Percentiles rank a stretch among this genome's conserved stretches.
Conservation (phyloP, 2,113 vertebrate species). For the Myodes glareolus region DNA sequence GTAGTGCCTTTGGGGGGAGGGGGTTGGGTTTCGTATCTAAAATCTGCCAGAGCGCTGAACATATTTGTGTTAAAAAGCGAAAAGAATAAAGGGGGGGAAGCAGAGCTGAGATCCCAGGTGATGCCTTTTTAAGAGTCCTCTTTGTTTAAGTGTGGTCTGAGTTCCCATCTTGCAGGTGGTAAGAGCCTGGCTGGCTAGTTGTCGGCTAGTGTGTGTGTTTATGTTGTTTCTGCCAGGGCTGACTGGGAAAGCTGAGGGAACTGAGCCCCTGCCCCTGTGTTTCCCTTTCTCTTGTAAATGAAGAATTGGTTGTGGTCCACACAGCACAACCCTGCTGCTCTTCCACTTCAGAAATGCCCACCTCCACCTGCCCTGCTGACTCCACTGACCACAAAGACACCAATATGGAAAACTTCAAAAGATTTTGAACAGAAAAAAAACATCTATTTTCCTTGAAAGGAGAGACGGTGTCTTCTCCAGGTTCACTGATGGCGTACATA, state of each 20-base stretch:
- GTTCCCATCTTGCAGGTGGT: background rate
- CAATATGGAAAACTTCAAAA: background rate
- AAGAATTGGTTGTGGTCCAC: background rate
- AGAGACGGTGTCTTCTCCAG: background rate
- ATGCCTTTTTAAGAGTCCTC: constrained; percentile 15
- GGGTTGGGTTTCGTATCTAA: constrained; percentile 60
- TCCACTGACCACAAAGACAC: background rate
- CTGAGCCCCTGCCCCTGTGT: background rate
- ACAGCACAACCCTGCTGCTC: background rate
- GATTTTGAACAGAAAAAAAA: background rate
- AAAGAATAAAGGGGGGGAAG: accelerated
- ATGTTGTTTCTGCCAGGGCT: background rate
- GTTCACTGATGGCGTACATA: background rate
- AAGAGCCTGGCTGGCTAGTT: background rate
- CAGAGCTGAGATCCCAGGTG: constrained; percentile 17
- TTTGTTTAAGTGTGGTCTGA: background rate
- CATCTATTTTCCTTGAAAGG: background rate
- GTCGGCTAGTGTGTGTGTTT: background rate
- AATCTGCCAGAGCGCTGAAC: constrained; percentile 70
- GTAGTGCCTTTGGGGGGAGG: constrained; percentile 66
- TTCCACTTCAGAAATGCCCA: background rate
- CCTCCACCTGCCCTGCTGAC: background rate
- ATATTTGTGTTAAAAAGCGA: constrained; percentile 70
- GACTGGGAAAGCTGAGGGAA: background rate
- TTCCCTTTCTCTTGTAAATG: constrained; percentile 5